Evolutionary conservation across 2,113 vertebrate genomes (phyloP).

Genomic region (Sapajus apella): DNA sequence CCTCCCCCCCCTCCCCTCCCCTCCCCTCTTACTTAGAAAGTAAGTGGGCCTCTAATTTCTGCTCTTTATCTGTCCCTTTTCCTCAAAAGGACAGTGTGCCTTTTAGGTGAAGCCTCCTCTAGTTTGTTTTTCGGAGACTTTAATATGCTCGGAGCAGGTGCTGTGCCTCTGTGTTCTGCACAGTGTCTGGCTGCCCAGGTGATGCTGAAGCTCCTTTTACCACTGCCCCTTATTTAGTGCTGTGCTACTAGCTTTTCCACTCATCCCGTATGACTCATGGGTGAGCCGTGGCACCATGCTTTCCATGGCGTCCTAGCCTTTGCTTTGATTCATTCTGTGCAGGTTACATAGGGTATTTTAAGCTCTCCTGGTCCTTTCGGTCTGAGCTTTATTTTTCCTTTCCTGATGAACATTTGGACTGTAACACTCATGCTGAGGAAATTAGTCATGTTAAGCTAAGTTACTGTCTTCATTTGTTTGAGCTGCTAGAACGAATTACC

Average conservation of each 20-base stretch:
- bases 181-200: neutral
- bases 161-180: neutral
- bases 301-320: neutral
- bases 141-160: neutral
- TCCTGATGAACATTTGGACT: neutral
- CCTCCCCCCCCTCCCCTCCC: accelerated
- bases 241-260: neutral
- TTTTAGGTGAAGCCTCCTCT: constrained; percentile 31
- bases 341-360: neutral
- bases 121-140: neutral
- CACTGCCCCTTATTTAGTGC: constrained; percentile 4
- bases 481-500: neutral
- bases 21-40: neutral
- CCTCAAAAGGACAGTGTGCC: neutral
- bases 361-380: neutral
- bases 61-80: constrained; percentile 19
- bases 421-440: neutral
- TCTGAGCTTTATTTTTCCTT: constrained; percentile 26
- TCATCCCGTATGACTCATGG: neutral
- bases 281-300: neutral
- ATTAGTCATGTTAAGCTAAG: neutral
- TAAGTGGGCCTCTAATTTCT: neutral
- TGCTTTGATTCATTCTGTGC: neutral
- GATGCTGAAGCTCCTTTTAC: neutral
- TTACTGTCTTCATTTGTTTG: neutral